These are phyloP conservation scores for Hemibagrus wyckioides DNA, from an alignment of 2,113 vertebrate species.

Conservation along the genomic window DNA sequence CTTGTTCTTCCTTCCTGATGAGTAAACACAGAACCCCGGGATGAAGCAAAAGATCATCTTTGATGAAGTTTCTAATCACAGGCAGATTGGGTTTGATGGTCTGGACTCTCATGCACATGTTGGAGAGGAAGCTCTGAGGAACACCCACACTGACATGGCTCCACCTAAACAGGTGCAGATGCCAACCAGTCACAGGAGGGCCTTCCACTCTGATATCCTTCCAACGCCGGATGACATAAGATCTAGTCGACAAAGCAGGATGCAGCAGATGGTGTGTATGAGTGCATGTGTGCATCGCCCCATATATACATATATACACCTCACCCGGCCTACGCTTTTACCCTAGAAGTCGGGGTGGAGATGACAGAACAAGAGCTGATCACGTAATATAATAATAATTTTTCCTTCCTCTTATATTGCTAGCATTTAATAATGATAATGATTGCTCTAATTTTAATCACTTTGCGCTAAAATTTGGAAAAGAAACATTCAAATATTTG, in stretches of 20 bases:
- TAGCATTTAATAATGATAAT: too few species aligned
- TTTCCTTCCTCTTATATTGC: background rate
- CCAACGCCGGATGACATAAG: slow-evolving; percentile 50
- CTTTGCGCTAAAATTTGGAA: background rate
- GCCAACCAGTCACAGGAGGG: slow-evolving; percentile 25
- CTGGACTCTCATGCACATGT: background rate
- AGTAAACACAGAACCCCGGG: background rate
- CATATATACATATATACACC: slow-evolving; percentile 1
- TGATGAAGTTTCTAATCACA: slow-evolving; percentile 11
- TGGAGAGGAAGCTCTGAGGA: slow-evolving; percentile 9
- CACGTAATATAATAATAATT: background rate
- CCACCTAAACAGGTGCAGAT: slow-evolving; percentile 45
- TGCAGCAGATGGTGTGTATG: slow-evolving; percentile 42
- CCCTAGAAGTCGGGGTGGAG: background rate
- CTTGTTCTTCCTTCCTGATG: background rate
- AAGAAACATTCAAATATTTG: background rate
- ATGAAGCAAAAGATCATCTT: background rate
- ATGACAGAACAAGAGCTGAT: background rate
- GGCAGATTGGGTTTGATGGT: slow-evolving; percentile 35
- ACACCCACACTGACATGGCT: slow-evolving; percentile 29
- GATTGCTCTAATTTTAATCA: too few species aligned
- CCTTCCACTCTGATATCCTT: slow-evolving; percentile 44
- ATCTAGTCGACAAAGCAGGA: slow-evolving; percentile 38
- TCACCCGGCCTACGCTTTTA: slow-evolving; percentile 26
- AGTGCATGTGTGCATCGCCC: slow-evolving; percentile 33